Evolutionary conservation across 64 coral and sea anemone genomes (phyloP), one percentile per base, ranked within the genome.

Genomic region (Exaiptasia diaphana): DNA sequence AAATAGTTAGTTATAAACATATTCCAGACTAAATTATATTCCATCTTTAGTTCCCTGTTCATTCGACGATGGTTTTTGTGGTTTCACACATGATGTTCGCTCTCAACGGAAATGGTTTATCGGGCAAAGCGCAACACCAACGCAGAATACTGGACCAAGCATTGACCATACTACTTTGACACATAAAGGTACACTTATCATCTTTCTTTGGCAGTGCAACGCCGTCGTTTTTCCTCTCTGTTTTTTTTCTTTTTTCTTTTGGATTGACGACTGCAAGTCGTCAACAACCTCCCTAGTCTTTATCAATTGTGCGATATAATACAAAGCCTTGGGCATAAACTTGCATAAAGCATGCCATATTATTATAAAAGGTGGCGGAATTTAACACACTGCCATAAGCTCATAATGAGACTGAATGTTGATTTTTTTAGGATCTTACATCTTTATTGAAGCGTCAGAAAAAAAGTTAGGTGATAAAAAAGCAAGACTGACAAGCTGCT

Each of bases 61-160:
- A 27, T 57, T 83, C 56, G 62, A 83, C 27, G 68, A 83, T 25
- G 80, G 64, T 36, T 78, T 71, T 46, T 83, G 80, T 54, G 64
- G 80, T 40, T 64, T 83, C n/a, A 83, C 50, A 38, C 44, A 52
- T 25, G 49, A 83, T 36, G 18, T 50, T 3, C 68, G 21, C 17
- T 36, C 30, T n/a, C 31, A 67, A 56, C 3, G 17, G 48, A 35
- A 15, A n/a, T 83, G 80, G 80, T 28, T 1, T 21, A 50, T 50
- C 17, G 50, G 39, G 22, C 55, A 23, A 11, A 64, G 80, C 0
- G 0, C 24, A 5, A 83, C 80, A 12, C 65, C 60, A 21, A 70
- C 64, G 30, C 29, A 44, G 31, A 14, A 70, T n/a, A 83, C 64
- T 25, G 65, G 65, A 7, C 80, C 80, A 41, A 52, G 26, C 15